Conservation (phyloP, 2,888 invertebrate species). For the Schizaphis graminum region DNA sequence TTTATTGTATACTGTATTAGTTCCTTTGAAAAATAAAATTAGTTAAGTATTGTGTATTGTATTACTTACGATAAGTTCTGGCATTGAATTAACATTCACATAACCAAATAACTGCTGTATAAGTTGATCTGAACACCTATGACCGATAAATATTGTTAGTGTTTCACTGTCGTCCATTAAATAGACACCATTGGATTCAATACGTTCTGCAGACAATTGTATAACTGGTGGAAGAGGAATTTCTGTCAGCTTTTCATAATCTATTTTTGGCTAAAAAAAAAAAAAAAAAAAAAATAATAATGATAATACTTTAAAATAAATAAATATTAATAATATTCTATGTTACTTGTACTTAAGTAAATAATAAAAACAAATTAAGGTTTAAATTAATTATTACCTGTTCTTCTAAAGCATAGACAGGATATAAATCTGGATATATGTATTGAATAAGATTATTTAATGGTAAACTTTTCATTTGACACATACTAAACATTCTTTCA, state of each 20-base stretch:
- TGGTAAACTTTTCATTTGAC: conserved; percentile 91
- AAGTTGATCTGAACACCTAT: conserved; percentile 81
- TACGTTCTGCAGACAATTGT: conserved; percentile 84
- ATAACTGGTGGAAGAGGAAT: conserved; percentile 82
- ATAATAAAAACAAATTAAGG: neutral
- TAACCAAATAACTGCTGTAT: conserved; percentile 85
- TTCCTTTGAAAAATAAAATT: neutral
- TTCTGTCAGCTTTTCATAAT: conserved; percentile 71
- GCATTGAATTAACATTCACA: conserved; percentile 79
- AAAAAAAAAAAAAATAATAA: conserved; percentile 64
- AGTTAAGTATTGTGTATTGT: neutral
- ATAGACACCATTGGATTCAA: conserved; percentile 88
- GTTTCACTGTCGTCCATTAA: conserved; percentile 88
- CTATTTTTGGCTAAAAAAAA: conserved; percentile 68
- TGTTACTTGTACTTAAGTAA: neutral
- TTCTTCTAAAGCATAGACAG: conserved; percentile 82
- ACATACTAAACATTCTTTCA: conserved; percentile 94
- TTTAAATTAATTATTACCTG: conserved; percentile 70
- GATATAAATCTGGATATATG: conserved; percentile 93
- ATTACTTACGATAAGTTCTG: conserved; percentile 77
- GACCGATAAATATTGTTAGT: conserved; percentile 87
- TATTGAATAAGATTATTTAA: conserved; percentile 83
- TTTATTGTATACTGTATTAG: neutral
- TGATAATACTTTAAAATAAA: conserved; percentile 13
- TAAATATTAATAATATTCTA: conserved; percentile 1